Conservation (phyloP, 2,797 vertebrate species). For the Amblyopsis hoosieri region DNA sequence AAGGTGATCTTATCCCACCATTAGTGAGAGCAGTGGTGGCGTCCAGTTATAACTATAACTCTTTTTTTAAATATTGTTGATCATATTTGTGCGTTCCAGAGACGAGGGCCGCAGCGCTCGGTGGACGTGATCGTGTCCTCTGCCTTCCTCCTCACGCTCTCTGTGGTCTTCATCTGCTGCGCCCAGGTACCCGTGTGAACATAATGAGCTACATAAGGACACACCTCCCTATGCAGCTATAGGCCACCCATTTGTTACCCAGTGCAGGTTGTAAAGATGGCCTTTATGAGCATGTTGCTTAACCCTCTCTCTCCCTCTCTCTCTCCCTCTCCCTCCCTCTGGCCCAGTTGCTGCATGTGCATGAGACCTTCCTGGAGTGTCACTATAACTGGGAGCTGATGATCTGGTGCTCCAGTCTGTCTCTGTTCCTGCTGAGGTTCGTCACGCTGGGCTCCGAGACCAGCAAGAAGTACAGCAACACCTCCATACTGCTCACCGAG, state of each 20-base stretch:
- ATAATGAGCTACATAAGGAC: no score
- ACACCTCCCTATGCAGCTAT: no score
- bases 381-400: constrained; percentile 98
- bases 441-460: constrained; percentile 97
- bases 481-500: constrained; percentile 97
- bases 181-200: constrained; percentile 83
- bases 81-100: constrained; percentile 66
- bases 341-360: constrained; percentile 89
- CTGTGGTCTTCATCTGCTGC: constrained; percentile 97
- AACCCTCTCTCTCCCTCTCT: neutral
- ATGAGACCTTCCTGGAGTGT: constrained; percentile 94
- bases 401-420: constrained; percentile 95
- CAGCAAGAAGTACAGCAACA: constrained; percentile 99
- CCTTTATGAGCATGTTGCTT: no score
- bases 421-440: constrained; percentile 94
- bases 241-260: no score
- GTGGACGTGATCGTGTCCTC: constrained; percentile 98
- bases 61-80: no score
- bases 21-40: no score
- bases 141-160: constrained; percentile 94
- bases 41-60: no score
- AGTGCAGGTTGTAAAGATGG: no score
- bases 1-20: no score
- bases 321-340: neutral
- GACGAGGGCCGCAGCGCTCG: constrained; percentile 94